These are phyloP conservation scores for Conomelus anceps DNA, from an alignment of 2,888 invertebrate species.

Conservation along the genomic window DNA sequence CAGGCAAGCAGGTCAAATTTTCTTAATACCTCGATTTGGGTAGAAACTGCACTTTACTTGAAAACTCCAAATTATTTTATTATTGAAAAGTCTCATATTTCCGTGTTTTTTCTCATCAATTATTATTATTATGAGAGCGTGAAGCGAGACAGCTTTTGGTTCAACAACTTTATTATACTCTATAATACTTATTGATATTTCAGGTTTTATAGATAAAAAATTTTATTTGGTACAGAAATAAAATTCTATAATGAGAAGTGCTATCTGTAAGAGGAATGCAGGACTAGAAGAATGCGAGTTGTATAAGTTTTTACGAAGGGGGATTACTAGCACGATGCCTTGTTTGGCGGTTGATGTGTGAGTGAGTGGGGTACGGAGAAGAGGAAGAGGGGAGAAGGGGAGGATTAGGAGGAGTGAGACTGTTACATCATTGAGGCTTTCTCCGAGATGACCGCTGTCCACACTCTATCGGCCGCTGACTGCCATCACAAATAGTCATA, in stretches of 20 bases:
- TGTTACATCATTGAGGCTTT: background rate
- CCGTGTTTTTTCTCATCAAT: too few relatives aligned
- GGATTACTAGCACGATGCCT: background rate
- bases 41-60: background rate
- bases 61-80: too few relatives aligned
- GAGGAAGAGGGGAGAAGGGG: background rate
- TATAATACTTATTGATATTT: background rate
- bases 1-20: background rate
- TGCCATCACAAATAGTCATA: background rate
- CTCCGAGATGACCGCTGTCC: background rate
- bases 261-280: background rate
- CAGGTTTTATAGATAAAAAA: background rate
- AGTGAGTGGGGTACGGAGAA: background rate
- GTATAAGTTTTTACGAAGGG: background rate
- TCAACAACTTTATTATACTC: too few relatives aligned
- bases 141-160: too few relatives aligned
- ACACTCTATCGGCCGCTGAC: background rate
- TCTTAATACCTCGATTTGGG: background rate
- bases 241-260: background rate
- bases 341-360: background rate
- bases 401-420: background rate
- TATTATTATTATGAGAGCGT: too few relatives aligned
- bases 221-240: background rate
- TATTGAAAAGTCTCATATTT: too few relatives aligned
- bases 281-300: background rate